Evolutionary conservation across 37 sponge, comb jelly and placozoan genomes (phyloP), one percentile per base, ranked within the genome.

Genomic region (Ephydatia muelleri): DNA sequence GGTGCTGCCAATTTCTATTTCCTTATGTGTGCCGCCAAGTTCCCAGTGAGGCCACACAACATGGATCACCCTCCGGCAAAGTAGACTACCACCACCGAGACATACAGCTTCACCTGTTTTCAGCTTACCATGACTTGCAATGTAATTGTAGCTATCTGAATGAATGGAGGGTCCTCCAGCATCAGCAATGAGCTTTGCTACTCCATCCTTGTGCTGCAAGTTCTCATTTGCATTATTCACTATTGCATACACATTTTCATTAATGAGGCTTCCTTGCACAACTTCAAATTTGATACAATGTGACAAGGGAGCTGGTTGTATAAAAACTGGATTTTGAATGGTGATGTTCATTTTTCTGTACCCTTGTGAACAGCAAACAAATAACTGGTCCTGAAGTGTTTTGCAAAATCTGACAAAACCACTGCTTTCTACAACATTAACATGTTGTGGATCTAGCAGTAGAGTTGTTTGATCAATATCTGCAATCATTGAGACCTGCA

Each of bases 171-270:
- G 34, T 2, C 96, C 96, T 38, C 91, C 96, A 37, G 82, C 83
- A 38, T 96, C 78, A 26, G 49, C 49, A 28, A 96, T 92, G 68
- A 80, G 82, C 49, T 86, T 84, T 32, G 96, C 93, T 32, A 96
- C 39, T n/a, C 96, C 96, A 75, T 86, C 87, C 16, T 65, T 71
- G 43, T 92, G 91, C 27, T 93, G 40, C 65, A 96, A 66, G 32
- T 92, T 72, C 70, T 88, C 91, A 85, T 96, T 96, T 8, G 94
- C 96, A 70, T 86, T 87, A 82, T 96, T 96, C 12, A 96, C 94
- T 49, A 96, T 88, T 11, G 84, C 91, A 83, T 94, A 92, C 9
- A 80, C 80, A 8, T 64, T 25, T 48, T 94, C 91, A 80, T 67
- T 57, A 13, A 84, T 34, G 26, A 94, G 29, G 47, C 77, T 49